Evolutionary conservation across 2,113 vertebrate species (phyloP).

Genomic region (Trichechus manatus): DNA sequence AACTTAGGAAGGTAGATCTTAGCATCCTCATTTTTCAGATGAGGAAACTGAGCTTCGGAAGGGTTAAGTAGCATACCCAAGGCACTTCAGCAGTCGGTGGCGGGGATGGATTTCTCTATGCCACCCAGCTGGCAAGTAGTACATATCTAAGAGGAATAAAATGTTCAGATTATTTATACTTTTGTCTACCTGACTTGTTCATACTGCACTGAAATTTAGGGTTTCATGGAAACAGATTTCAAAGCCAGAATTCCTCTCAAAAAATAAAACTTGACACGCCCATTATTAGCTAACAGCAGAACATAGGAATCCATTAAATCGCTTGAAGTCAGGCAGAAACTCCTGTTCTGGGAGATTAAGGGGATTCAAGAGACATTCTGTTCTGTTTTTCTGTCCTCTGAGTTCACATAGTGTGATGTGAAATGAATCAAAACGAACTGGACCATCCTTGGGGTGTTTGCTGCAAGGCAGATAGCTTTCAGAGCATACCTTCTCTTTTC

Average conservation of each 20-base stretch:
- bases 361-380: neutral
- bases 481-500: constrained; percentile 42
- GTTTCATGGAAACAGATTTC: constrained; percentile 16
- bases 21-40: constrained; percentile 14
- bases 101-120: neutral
- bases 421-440: neutral
- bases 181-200: neutral
- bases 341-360: neutral
- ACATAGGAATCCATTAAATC: constrained; percentile 18
- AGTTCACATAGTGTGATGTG: neutral
- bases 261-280: constrained; percentile 48
- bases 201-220: constrained; percentile 25
- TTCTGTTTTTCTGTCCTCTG: neutral
- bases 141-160: constrained; percentile 5
- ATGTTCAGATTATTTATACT: neutral
- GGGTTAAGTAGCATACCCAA: constrained; percentile 18
- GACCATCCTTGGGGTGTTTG: neutral
- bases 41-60: constrained; percentile 19
- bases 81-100: neutral
- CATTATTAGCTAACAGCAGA: neutral
- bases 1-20: neutral
- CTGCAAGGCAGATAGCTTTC: constrained; percentile 41
- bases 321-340: neutral
- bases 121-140: constrained; percentile 19
- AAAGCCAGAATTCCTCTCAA: constrained; percentile 33